These are phyloP conservation scores for Hippasteria phrygiana DNA, from an alignment of 53 echinoderm and acorn worm genomes.

Conservation along the genomic window DNA sequence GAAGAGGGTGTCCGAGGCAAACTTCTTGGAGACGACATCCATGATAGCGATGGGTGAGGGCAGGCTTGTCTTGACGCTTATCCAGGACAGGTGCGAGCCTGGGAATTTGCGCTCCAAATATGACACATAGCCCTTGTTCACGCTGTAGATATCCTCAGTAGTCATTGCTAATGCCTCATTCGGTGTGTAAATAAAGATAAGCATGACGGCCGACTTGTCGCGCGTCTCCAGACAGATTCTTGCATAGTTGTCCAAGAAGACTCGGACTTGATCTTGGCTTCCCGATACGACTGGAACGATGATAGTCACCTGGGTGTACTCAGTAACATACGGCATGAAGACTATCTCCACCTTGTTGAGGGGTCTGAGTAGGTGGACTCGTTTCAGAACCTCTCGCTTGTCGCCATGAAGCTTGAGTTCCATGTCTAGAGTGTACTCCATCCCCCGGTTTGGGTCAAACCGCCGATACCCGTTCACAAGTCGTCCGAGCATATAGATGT, in stretches of 20 bases:
- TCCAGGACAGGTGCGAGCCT: conserved; percentile 89
- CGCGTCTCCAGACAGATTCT: conserved; percentile 87
- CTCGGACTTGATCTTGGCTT: conserved; percentile 86
- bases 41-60: conserved; percentile 94
- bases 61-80: conserved; percentile 91
- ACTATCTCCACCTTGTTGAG: conserved; percentile 94
- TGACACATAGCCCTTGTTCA: conserved; percentile 81
- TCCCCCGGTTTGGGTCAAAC: conserved; percentile 92
- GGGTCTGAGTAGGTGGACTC: conserved; percentile 90
- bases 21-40: conserved; percentile 96
- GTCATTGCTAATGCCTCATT: conserved; percentile 85
- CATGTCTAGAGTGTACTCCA: conserved; percentile 96
- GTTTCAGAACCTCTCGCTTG: conserved; percentile 88
- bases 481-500: conserved; percentile 87
- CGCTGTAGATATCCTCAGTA: conserved; percentile 87
- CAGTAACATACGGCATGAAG: conserved; percentile 98
- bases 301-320: conserved; percentile 89
- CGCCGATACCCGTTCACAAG: conserved; percentile 94
- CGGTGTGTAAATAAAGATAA: conserved; percentile 94
- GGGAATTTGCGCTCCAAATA: conserved; percentile 85
- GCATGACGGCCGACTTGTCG: conserved; percentile 95
- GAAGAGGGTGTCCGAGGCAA: conserved; percentile 86
- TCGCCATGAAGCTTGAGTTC: conserved; percentile 89
- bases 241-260: conserved; percentile 90
- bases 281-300: conserved; percentile 86